Evolutionary conservation across 2,888 invertebrate genomes (phyloP), one percentile per base, ranked within the genome.

Genomic region (Stenodera caucasica): DNA sequence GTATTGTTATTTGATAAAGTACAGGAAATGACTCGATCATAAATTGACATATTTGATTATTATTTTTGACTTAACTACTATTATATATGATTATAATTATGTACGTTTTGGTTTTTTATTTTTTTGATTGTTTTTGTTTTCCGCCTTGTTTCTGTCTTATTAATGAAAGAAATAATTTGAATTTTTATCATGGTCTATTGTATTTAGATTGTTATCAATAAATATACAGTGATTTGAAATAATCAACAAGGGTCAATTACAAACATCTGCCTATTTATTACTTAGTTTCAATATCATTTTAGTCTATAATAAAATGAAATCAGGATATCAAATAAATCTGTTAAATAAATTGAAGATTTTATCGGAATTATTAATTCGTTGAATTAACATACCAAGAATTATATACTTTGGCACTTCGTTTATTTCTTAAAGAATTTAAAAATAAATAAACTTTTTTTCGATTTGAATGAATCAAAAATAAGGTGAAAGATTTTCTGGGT

Each of bases 11-110:
- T 35, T 15, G 12, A 40, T 21, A 45, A 1, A 45, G 8, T 8
- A 40, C 4, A 40, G 58, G 58, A 58, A 58, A 53, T 58, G 58
- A 58, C 58, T 58, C 32, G 52, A 58, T 49, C 49, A 49, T 49
- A 55, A 55, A 55, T 45, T 23, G 45, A 45, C 45, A 23, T 45
- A 45, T 45, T 45, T 45, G 45, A 45, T 45, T 45, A 45, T 12
- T 23, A 40, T 45, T 45, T 45, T 23, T 23, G 45, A 45, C 23
- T 45, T 23, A 45, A 45, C 5, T 23, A 23, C 21, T 9, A 2
- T 18, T 45, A 23, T 23, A 21, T 45, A 45, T 45, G 45, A 45
- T 23, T 45, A 45, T 45, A 21, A 45, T 12, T 23, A 12, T 23
- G 3, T 7, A 8, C 8, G 1, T 30, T 30, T 12, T 40, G 11